Base-by-base conservation (phyloP, 2,113 vertebrate genomes). In the Eulemur rufifrons region DNA sequence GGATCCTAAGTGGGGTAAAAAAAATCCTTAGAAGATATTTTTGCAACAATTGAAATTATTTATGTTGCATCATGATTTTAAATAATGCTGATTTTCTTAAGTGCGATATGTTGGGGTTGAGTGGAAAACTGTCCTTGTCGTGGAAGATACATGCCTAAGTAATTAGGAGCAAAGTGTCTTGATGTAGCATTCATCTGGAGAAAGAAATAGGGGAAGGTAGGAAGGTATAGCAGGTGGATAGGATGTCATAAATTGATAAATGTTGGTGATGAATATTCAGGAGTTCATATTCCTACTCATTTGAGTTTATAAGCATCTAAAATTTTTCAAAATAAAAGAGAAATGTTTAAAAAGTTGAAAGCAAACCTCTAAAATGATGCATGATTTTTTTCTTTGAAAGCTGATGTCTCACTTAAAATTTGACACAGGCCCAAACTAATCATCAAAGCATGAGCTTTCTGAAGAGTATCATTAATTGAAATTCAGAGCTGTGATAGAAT, bases 401-500 rank as follows among this genome's bases (percentile, higher is more conserved):
- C 92, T 98, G 56, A 63, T 97, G 78, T 97, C 85, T 95, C 86
- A 93, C 3, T 61, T 80, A 95, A 97, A 98, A 97, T 97, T 97
- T 97, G 97, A 89, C 93, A 68, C 85, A 84, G 59, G 69, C 92
- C 95, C 92, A 97, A 95, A 89, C 89, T 96, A 98, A 94, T 93
- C 98, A 97, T 96, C 97, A 77, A 88, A 96, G 77, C 63, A 84
- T 89, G 87, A 92, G 45, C 71, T 29, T 86, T 94, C 89, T 98
- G 66, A 97, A 97, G 83, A 47, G 63, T 97, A 93, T 86, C 96
- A 94, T 95, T 98, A 98, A 98, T 80, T 97, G 97, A 98, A 97
- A 96, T 95, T 97, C 89, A 97, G 94, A 98, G 89, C 91, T 96
- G 95, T 91, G 59, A 18, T 66, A 90, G 47, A 91, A 69, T 87